Evolutionary conservation across 1,140 invertebrate genomes (phyloP), one percentile per base, ranked within the genome.

Genomic region (Scaptodrosophila lebanonensis): DNA sequence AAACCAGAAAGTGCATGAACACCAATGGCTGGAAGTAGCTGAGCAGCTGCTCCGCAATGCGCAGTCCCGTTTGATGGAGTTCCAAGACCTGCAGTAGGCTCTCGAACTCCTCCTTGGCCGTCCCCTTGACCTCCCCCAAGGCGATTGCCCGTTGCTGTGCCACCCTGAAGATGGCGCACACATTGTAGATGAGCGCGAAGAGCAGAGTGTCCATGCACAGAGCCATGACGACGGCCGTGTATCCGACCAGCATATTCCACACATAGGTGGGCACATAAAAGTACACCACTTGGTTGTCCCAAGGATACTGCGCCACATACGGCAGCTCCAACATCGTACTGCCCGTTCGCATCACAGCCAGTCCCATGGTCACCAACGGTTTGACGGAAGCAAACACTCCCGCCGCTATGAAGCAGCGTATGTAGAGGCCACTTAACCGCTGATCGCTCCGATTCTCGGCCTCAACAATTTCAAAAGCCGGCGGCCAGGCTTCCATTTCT

Each of bases 151-250:
- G 66, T 7, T 83, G 66, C 13, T 71, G 65, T 11, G 75, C 75
- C 1, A 82, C 71, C 35, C 58, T 66, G n/a, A 82, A 82, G 1
- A 82, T 38, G 15, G 75, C 75, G 7, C 75, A 83, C 9, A 82
- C 70, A 33, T 83, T 75, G 43, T 83, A 83, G 0, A 71, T 71
- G 8, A 76, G 67, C 0, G 73, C 73, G 5, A 64, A 75, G 1
- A 82, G 59, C n/a, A 82, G 18, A 0, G 77, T 67, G 30, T 82
- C 75, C 50, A 82, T 68, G 38, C 69, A 73, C 8, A 82, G 18
- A 0, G 71, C 53, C 70, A 83, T 70, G 5, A 53, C 58, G 1
- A 79, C 71, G 0, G 77, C 71, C n/a, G 53, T 64, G 1, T 71
- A 76, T 36, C 62, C 66, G 66, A 57, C 66, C 47, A 63, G 17